A percentile compares a stretch with the other conserved stretches of the same genome.
These are phyloP conservation scores for Anas bahamensis DNA, from an alignment of 2,797 vertebrate species.

Conservation along the genomic window DNA sequence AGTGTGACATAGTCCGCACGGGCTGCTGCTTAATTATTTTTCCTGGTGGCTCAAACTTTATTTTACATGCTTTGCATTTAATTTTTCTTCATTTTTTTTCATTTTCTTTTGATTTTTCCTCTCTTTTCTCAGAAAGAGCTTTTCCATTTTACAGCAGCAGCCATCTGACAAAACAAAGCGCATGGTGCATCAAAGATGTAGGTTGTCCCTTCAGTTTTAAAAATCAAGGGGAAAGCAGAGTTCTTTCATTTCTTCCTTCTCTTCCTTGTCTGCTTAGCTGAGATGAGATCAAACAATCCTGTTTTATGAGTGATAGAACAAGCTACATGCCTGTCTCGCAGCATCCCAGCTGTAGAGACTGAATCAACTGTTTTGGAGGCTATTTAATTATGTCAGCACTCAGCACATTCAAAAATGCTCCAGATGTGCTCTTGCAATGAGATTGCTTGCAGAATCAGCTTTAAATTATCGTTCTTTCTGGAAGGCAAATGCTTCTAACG, in stretches of 20 bases:
- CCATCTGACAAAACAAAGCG: not conserved
- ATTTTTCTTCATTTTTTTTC: not conserved
- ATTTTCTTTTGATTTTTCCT: not conserved
- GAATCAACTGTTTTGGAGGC: constrained; percentile 1
- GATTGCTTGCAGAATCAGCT: constrained; percentile 30
- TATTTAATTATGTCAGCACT: constrained; percentile 12
- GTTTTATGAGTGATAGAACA: not conserved
- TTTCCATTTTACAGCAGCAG: not conserved
- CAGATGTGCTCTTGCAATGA: constrained; percentile 25
- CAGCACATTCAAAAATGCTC: constrained; percentile 33
- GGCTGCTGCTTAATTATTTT: not conserved
- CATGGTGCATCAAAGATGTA: not conserved
- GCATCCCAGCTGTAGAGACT: constrained; percentile 14
- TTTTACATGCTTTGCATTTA: not conserved
- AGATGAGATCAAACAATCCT: not conserved
- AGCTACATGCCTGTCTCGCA: not conserved
- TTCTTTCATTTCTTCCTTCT: not conserved
- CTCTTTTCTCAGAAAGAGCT: not conserved
- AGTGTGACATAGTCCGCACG: not conserved
- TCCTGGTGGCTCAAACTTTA: not conserved
- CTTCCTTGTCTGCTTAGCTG: not conserved
- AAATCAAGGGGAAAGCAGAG: not conserved
- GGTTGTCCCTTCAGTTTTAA: not conserved
- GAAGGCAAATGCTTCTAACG: not conserved
- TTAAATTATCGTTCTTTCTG: constrained; percentile 10